phyloP scores from a whole-genome alignment of 2,113 vertebrate genomes.

The Falcunculus frontatus region DNA sequence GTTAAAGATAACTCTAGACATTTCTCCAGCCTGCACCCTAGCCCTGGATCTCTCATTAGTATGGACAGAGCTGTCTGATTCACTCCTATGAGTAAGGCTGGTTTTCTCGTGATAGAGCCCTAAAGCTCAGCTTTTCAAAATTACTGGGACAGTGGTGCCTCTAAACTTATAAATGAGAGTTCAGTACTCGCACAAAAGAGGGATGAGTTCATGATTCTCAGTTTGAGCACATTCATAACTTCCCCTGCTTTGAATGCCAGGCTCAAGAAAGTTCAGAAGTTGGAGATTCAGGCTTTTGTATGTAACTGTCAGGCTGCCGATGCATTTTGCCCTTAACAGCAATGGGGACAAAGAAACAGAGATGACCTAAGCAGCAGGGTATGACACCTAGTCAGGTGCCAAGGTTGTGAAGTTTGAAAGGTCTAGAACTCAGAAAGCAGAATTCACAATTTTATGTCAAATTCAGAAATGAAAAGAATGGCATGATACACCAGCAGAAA shows the following conservation, averaged over 20 bases:
- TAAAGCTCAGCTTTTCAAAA: neutral
- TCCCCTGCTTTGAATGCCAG: neutral
- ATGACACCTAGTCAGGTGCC: neutral
- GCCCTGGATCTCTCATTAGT: fast-evolving
- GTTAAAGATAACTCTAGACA: neutral
- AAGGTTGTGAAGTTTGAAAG: neutral
- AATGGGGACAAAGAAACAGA: neutral
- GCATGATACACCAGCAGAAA: neutral
- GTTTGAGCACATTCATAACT: neutral
- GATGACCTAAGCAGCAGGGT: neutral
- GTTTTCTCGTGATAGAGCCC: neutral
- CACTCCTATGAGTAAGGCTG: neutral
- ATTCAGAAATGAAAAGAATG: neutral
- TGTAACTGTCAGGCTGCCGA: neutral
- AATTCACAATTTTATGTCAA: neutral
- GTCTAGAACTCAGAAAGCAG: neutral
- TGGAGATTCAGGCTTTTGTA: neutral
- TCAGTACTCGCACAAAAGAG: neutral
- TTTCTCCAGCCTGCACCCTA: neutral
- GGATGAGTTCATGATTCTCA: neutral
- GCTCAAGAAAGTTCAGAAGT: neutral
- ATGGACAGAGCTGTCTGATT: neutral
- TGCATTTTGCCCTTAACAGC: neutral
- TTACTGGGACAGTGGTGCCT: neutral
- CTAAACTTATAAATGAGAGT: neutral